These are phyloP conservation scores for Acanthurus tractus DNA, from an alignment of 2,797 vertebrate genomes.

Conservation along the genomic window DNA sequence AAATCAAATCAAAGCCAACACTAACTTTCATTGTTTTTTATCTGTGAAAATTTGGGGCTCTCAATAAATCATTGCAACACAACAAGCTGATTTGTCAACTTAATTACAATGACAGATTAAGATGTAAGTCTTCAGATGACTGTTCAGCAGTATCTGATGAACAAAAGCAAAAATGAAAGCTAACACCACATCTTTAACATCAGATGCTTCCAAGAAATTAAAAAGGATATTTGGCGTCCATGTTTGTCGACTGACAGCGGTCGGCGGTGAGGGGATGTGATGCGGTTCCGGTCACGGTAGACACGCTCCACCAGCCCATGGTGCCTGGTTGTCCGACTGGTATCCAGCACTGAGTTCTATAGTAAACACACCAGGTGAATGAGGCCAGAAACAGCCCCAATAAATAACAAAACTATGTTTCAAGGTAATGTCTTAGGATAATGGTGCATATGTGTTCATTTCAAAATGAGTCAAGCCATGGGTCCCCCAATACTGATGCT, in stretches of 20 bases:
- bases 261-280: slow-evolving; percentile 95
- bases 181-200: neutral
- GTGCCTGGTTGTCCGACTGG: slow-evolving; percentile 95
- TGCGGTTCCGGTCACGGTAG: slow-evolving; percentile 94
- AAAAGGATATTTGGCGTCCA: slow-evolving; percentile 98
- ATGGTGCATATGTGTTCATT: slow-evolving; percentile 81
- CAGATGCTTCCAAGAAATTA: neutral
- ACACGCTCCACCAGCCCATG: slow-evolving; percentile 97
- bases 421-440: slow-evolving; percentile 65
- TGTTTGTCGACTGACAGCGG: slow-evolving; percentile 97
- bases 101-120: slow-evolving; percentile 1
- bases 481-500: slow-evolving; percentile 78
- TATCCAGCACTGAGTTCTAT: slow-evolving; percentile 96
- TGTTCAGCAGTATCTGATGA: neutral
- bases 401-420: slow-evolving; percentile 34
- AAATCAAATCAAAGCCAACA: too few relatives aligned
- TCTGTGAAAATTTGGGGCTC: neutral
- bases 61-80: neutral
- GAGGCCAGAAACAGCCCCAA: slow-evolving; percentile 40
- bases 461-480: slow-evolving; percentile 84
- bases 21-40: neutral
- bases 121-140: neutral
- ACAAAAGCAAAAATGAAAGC: slow-evolving; percentile 1
- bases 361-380: slow-evolving; percentile 84
- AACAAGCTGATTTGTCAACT: neutral